Evolutionary conservation across 1,140 invertebrate genomes (phyloP), one percentile per base, ranked within the genome.

Genomic region (Leguminivora glycinivorella): DNA sequence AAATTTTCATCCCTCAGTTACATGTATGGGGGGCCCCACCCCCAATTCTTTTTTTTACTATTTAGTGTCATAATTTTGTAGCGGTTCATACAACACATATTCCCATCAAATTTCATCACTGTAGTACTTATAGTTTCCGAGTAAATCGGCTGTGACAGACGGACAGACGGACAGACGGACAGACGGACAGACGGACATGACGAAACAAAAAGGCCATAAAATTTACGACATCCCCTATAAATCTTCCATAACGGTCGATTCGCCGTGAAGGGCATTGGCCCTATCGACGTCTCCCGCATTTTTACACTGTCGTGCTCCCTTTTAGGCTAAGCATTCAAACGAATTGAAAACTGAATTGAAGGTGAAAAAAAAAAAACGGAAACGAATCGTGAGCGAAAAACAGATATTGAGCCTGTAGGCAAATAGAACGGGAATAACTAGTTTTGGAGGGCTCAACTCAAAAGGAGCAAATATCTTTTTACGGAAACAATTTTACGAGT

Each of bases 171-270:
- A n/a, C n/a, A n/a, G n/a, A n/a, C n/a, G n/a, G n/a, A n/a, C n/a
- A n/a, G n/a, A n/a, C n/a, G n/a, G n/a, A n/a, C n/a, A n/a, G n/a
- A n/a, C n/a, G n/a, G n/a, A n/a, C 7, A 52, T 43, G 4, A 24
- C 26, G 52, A 52, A 43, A 52, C 12, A 25, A 68, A 68, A 24
- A 68, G 25, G 26, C 26, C 19, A 70, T 56, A 29, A 70, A 43
- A 58, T 70, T 69, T 26, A 19, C 31, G 24, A 25, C 40, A n/a
- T 69, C 72, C 70, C 67, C 71, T 70, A 75, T 78, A 78, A 78
- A 78, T 78, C 76, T 75, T 73, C 68, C 38, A 71, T 74, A 75
- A 75, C 70, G 74, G 71, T 74, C 70, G 72, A 71, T 68, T 56
- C 70, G 26, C 72, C 72, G 71, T 56, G 72, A 75, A 71, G 70